A percentile compares a stretch with the other conserved stretches of the same genome.
phyloP scores from a whole-genome alignment of 2,888 invertebrate genomes.

The Drosophila atroscutellata region DNA sequence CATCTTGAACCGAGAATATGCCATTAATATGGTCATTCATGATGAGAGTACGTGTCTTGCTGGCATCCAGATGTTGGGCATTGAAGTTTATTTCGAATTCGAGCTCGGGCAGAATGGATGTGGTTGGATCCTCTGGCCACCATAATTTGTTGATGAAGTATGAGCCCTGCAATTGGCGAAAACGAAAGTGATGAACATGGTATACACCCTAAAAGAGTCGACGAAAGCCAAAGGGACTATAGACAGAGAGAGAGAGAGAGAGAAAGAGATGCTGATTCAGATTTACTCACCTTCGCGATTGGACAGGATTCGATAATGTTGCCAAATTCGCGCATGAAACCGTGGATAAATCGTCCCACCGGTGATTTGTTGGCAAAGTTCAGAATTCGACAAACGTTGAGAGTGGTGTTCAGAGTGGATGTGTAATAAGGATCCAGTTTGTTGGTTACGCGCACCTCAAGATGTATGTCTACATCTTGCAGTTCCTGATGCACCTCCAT shows the following conservation, averaged over 20 bases:
- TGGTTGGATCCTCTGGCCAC: constrained; percentile 82
- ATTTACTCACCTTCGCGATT: constrained; percentile 73
- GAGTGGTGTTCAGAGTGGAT: constrained; percentile 73
- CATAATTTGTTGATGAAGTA: constrained; percentile 81
- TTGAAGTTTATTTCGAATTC: constrained; percentile 73
- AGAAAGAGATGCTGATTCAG: neutral
- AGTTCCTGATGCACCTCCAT: constrained; percentile 78
- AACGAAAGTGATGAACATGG: constrained; percentile 51
- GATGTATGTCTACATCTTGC: constrained; percentile 73
- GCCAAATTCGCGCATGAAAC: constrained; percentile 77
- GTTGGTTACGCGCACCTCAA: constrained; percentile 67
- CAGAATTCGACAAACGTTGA: constrained; percentile 78
- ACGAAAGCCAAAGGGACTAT: neutral
- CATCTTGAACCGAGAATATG: constrained; percentile 75
- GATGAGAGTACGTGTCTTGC: constrained; percentile 70
- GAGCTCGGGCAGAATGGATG: constrained; percentile 75
- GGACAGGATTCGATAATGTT: constrained; percentile 78
- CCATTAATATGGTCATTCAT: constrained; percentile 77
- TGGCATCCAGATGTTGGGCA: constrained; percentile 71
- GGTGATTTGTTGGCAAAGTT: constrained; percentile 74
- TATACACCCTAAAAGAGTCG: constrained; percentile 56
- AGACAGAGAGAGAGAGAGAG: neutral
- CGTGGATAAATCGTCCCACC: constrained; percentile 72
- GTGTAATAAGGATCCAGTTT: constrained; percentile 75
- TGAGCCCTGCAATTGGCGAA: constrained; percentile 78